phyloP scores from a whole-genome alignment of 2,888 invertebrate genomes.

The Augochlorella aurata region DNA sequence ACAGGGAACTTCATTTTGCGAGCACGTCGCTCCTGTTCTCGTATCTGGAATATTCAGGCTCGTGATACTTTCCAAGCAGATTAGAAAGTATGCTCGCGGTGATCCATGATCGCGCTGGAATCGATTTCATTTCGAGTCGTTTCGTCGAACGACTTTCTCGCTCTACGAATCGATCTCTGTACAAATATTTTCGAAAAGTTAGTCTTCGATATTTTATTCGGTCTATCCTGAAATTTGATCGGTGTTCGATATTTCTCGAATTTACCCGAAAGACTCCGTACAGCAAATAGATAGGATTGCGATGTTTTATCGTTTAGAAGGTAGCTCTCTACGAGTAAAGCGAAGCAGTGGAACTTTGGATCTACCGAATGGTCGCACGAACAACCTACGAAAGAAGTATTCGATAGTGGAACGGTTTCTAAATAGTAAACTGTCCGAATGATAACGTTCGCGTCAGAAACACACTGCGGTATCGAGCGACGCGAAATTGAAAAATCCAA shows the following conservation, averaged over 20 bases:
- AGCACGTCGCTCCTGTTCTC: neutral
- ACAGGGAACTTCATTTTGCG: slow-evolving; percentile 3
- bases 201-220: neutral
- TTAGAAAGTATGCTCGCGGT: slow-evolving; percentile 20
- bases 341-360: no score
- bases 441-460: neutral
- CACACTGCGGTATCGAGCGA: neutral
- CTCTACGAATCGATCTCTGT: neutral
- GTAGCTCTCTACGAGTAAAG: no score
- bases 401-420: neutral
- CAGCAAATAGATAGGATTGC: no score
- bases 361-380: no score
- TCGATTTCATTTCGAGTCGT: neutral
- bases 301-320: no score
- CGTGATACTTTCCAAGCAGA: slow-evolving; percentile 24
- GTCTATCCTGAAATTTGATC: no score
- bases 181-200: neutral
- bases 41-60: slow-evolving; percentile 11
- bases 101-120: slow-evolving; percentile 9
- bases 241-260: no score
- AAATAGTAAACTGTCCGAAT: neutral
- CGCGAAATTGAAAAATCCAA: neutral
- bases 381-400: neutral
- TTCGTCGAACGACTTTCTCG: neutral
- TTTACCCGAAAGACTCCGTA: no score